These are phyloP conservation scores for Holothuria glaberrima DNA, from an alignment of 35 echinoderm and acorn worm species.

Conservation along the genomic window DNA sequence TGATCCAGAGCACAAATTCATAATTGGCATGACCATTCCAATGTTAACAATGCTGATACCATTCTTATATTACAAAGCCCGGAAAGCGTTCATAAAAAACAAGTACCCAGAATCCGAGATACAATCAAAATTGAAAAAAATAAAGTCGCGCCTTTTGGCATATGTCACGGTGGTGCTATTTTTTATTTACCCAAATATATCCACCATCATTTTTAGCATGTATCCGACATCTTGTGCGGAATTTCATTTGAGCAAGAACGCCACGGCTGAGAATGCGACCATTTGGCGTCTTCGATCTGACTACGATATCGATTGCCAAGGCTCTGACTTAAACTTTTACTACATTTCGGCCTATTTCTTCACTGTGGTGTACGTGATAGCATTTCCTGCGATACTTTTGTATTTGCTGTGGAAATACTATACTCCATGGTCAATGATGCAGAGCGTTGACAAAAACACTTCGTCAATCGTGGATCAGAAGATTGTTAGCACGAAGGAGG, in stretches of 20 bases:
- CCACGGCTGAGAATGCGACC: not conserved
- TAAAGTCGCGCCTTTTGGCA: not conserved
- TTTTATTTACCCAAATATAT: constrained; percentile 16
- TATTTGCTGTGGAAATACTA: constrained; percentile 6
- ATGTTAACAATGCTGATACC: not conserved
- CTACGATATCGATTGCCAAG: not conserved
- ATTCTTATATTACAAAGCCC: not conserved
- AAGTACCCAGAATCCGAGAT: not conserved
- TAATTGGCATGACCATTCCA: constrained; percentile 22
- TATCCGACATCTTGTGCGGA: constrained; percentile 23
- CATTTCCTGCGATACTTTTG: not conserved
- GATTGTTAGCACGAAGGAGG: not conserved
- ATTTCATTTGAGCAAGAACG: constrained; percentile 2
- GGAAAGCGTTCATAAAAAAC: not conserved
- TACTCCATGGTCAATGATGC: not conserved
- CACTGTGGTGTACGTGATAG: constrained; percentile 3
- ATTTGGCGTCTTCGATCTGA: not conserved
- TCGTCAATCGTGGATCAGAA: not conserved
- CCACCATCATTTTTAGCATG: constrained; percentile 37
- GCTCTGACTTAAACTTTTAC: not conserved
- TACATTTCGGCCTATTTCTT: not conserved
- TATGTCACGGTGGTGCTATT: not conserved
- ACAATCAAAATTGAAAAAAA: constrained; percentile 4
- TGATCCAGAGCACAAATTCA: not conserved
- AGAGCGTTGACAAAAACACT: not conserved